phyloP scores from a whole-genome alignment of 2,797 vertebrate genomes.

The Spinus olivaceus region DNA sequence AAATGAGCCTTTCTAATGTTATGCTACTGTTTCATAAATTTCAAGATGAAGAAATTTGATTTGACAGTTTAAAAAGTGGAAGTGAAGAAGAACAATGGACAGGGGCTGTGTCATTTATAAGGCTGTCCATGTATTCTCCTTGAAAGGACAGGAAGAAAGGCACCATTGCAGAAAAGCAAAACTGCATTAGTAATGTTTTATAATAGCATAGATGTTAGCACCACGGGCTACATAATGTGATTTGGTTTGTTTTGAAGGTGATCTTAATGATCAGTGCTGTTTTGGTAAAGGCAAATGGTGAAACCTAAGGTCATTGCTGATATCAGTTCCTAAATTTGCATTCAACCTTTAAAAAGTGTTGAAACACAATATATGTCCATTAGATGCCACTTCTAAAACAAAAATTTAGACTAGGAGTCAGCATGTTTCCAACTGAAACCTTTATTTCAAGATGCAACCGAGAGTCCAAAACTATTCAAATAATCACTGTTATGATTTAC shows the following conservation, averaged over 20 bases:
- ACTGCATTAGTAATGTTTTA: neutral
- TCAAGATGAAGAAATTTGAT: neutral
- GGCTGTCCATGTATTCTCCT: neutral
- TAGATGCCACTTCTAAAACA: neutral
- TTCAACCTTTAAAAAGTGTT: neutral
- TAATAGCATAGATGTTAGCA: neutral
- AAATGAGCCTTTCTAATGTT: neutral
- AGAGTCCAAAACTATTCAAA: neutral
- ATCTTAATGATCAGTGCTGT: neutral
- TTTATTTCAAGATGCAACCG: neutral
- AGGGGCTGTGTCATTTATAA: neutral
- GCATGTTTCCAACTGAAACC: neutral
- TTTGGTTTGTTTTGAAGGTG: slow-evolving; percentile 19
- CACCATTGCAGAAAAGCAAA: neutral
- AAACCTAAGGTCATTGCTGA: neutral
- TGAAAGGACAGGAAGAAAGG: neutral
- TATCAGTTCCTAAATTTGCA: neutral
- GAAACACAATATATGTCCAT: neutral
- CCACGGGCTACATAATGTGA: neutral
- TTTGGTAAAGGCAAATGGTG: neutral
- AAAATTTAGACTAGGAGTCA: neutral
- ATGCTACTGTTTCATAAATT: neutral
- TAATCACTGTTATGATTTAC: neutral
- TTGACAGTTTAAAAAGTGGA: neutral
- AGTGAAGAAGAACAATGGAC: neutral